Base-by-base conservation (phyloP, 2,888 invertebrate genomes). In the Coleophora flavipennella region DNA sequence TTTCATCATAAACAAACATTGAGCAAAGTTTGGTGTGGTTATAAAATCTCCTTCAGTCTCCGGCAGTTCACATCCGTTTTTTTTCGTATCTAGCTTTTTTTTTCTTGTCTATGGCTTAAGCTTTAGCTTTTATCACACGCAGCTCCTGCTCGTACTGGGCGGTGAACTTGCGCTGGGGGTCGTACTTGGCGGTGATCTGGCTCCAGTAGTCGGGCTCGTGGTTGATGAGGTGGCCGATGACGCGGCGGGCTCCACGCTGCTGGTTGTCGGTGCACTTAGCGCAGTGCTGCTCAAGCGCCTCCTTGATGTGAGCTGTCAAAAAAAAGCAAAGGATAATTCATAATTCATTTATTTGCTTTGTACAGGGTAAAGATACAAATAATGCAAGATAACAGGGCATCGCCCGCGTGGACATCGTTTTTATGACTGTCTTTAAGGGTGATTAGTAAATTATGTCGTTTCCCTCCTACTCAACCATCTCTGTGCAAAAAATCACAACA, bases 201-300 rank as follows among this genome's bases (percentile, higher is more conserved):
- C 50, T 44, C 78, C 79, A 81, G 33, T 41, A 51, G 0, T 53
- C 59, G 0, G 42, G 44, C 13, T 77, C 67, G 7, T 74, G 25
- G 41, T 74, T 68, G 44, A 74, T 65, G 8, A 81, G 51, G 44
- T 70, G 61, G 0, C 31, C 32, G 35, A 80, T 57, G 2, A 79
- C 72, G 2, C 46, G 49, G 1, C 62, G 50, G 8, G 64, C 59
- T 0, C 64, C 65, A 0, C 48, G 41, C 3, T 50, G 59, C 40
- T 81, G 80, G 0, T 46, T 47, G 0, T 49, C 43, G 0, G 59
- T 61, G 45, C 69, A 69, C 38, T 59, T 62, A 0, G 46, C 39
- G 38, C 76, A 76, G 8, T 60, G 50, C 31, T 48, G 60, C 41
- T 58, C 55, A 1, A 76, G 52, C 0, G 73, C 72, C 2, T 74